Evolutionary conservation across 2,113 vertebrate genomes (phyloP), one percentile per base, ranked within the genome.

Genomic region (Nibea albiflora): DNA sequence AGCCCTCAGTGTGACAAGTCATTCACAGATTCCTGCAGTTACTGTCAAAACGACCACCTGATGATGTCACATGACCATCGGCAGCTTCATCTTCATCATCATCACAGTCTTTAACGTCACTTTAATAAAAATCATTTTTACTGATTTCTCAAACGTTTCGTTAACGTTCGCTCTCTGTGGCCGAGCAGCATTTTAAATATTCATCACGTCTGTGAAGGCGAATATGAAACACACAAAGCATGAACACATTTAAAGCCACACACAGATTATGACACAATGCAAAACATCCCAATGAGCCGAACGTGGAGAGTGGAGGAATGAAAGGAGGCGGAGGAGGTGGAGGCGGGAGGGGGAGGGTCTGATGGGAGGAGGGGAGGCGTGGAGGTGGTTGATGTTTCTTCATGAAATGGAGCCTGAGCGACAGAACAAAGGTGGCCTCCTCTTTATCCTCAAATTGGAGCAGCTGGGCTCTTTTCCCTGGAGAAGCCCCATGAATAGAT

Each of bases 371-470:
- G 94, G 92, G 80, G 81, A 94, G 74, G 62, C 3, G 73, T 56
- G 87, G 78, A 65, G 73, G 60, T 9, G 92, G 73, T 56, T 87
- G 91, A 92, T 91, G 78, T 67, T 64, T 20, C 68, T 72, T 72
- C 67, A 70, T 85, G 86, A 85, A 79, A 64, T 68, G 16, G 71
- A 79, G 77, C 53, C 78, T 57, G 77, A 78, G 72, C 39, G 75
- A 85, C 78, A 80, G 70, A 91, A 96, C 95, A 96, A 96, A 96
- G 95, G 92, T 93, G 85, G 90, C 87, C 81, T 67, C 93, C 94
- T 96, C 95, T 95, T 96, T 96, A 95, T 97, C 95, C 95, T 95
- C 90, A 94, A 87, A 95, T 95, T 90, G 85, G 94, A 95, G 94
- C 96, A 97, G 96, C 96, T 97, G 96, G 94, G 86, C 83, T 83